Conservation (phyloP, 1,140 invertebrate genomes). For the Conus ventricosus region DNA sequence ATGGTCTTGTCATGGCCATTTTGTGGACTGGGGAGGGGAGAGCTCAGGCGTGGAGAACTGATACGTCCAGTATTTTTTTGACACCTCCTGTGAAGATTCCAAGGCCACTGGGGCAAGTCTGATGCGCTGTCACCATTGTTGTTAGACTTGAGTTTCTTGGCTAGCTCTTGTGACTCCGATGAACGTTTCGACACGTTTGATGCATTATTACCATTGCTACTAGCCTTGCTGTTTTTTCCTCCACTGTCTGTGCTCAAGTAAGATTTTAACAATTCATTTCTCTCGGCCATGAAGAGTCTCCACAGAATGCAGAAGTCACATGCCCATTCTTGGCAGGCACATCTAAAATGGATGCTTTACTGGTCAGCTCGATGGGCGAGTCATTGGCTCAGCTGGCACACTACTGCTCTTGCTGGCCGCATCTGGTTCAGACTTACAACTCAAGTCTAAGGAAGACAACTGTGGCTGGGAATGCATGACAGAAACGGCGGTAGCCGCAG, state of each 20-base stretch:
- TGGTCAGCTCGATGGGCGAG: slow-evolving; percentile 30
- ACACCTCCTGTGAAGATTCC: background rate
- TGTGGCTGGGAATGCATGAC: slow-evolving; percentile 23
- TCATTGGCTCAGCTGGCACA: background rate
- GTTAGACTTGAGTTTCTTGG: background rate
- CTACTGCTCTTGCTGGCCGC: slow-evolving; percentile 11
- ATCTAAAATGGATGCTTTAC: background rate
- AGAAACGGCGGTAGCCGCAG: background rate
- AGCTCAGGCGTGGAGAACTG: slow-evolving; percentile 34
- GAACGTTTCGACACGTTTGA: background rate
- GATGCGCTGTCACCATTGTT: background rate
- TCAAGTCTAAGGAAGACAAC: slow-evolving; percentile 35
- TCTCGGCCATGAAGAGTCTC: slow-evolving; percentile 20
- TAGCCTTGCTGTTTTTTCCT: background rate
- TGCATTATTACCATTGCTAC: background rate
- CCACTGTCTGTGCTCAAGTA: background rate
- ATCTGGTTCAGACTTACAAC: slow-evolving; percentile 14
- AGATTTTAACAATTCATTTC: slow-evolving; percentile 33
- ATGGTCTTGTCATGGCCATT: background rate
- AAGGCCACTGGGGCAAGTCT: background rate
- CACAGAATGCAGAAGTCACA: background rate
- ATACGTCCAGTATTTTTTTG: slow-evolving; percentile 31
- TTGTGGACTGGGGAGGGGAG: slow-evolving; percentile 9
- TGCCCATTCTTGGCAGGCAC: slow-evolving; percentile 27
- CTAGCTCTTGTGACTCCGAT: background rate